Evolutionary conservation across 2,797 vertebrate genomes (phyloP).

Genomic region (Rhodeus uyekii): DNA sequence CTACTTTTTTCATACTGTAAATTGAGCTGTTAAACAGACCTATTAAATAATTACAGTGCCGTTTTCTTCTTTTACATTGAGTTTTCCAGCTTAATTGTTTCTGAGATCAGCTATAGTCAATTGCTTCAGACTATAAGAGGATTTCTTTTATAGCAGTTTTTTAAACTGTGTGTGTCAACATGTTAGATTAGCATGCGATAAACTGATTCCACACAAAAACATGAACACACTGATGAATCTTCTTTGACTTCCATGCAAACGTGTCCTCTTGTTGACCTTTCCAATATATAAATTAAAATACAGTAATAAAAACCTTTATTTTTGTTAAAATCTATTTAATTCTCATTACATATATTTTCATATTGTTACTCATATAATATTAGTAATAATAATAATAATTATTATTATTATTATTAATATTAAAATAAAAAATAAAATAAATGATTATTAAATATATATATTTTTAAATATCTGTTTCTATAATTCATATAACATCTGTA

Average conservation of each 20-base stretch:
- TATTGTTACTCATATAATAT: neutral
- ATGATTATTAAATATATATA: neutral
- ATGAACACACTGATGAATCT: neutral
- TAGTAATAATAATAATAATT: neutral
- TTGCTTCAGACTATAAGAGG: neutral
- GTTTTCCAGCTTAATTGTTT: neutral
- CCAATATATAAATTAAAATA: neutral
- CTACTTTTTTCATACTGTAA: neutral
- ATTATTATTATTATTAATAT: too few species aligned
- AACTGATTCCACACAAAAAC: neutral
- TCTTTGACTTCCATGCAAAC: neutral
- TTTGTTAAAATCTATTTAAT: neutral
- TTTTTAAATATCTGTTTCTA: neutral
- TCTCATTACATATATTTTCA: neutral
- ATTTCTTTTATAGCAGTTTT: neutral
- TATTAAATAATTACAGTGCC: neutral
- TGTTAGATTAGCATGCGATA: neutral
- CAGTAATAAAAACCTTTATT: neutral
- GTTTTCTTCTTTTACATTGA: neutral
- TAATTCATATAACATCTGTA: neutral
- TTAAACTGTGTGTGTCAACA: neutral
- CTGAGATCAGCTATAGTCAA: neutral
- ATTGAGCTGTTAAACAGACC: neutral
- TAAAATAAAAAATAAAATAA: too few species aligned
- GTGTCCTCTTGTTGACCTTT: neutral